These are phyloP conservation scores for Nycticryphes semicollaris DNA, from an alignment of 2,113 vertebrate genomes.

Conservation along the genomic window DNA sequence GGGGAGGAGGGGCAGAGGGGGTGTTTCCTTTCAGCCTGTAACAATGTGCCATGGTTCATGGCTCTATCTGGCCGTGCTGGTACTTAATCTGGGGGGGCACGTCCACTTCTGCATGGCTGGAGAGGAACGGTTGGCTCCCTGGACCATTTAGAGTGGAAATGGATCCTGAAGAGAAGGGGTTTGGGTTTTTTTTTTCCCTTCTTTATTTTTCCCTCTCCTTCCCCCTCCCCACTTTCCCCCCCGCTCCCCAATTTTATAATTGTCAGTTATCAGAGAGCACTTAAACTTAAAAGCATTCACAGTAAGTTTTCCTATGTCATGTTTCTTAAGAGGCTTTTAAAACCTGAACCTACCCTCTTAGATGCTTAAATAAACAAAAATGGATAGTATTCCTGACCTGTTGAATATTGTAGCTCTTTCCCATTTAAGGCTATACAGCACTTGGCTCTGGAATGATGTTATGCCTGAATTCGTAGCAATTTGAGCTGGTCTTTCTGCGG, in stretches of 20 bases:
- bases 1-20: too few relatives aligned
- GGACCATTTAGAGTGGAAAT: too few relatives aligned
- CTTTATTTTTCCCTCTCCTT: neutral
- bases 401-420: conserved; percentile 15
- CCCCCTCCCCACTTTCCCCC: neutral
- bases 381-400: conserved; percentile 22
- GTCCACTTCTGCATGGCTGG: too few relatives aligned
- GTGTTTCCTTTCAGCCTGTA: too few relatives aligned
- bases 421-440: conserved; percentile 54
- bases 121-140: too few relatives aligned
- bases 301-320: neutral
- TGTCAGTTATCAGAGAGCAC: neutral
- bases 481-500: neutral
- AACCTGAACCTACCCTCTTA: conserved; percentile 4
- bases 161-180: too few relatives aligned
- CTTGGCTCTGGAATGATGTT: conserved; percentile 8
- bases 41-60: too few relatives aligned
- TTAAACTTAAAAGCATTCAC: neutral
- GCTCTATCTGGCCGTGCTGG: too few relatives aligned
- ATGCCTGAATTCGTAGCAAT: neutral
- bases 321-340: neutral
- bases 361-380: conserved; percentile 44
- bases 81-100: too few relatives aligned
- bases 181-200: neutral
- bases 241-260: neutral